phyloP scores from a whole-genome alignment of 2,888 invertebrate species.

The Eumacrocentrus americanus region DNA sequence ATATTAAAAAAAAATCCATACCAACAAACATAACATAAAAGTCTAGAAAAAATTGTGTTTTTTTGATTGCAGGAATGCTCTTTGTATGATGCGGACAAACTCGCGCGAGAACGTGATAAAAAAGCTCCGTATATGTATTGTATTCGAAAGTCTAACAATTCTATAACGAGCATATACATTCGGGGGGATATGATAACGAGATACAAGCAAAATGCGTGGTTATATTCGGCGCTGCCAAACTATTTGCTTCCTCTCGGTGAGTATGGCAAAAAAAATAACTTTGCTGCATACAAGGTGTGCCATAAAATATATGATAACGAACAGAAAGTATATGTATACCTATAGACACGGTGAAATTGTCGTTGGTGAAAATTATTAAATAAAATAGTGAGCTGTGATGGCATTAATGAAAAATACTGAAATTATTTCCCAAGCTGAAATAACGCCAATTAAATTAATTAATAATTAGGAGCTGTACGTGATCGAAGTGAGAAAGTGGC shows the following conservation, averaged over 20 bases:
- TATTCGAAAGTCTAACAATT: conserved; percentile 37
- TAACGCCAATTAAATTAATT: neutral
- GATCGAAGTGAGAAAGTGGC: neutral
- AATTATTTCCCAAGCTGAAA: neutral
- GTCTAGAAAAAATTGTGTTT: too few species aligned
- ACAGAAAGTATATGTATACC: too few species aligned
- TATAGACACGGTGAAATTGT: neutral
- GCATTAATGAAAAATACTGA: neutral
- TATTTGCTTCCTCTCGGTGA: conserved; percentile 15
- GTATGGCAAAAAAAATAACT: conserved; percentile 6
- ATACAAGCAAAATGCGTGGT: conserved; percentile 28
- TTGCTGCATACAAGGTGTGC: too few species aligned
- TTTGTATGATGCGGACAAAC: conserved; percentile 3
- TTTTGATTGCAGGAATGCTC: too few species aligned
- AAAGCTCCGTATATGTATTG: conserved; percentile 17
- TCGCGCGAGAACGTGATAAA: conserved; percentile 20
- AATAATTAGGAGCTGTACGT: neutral
- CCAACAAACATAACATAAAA: too few species aligned
- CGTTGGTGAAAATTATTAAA: neutral
- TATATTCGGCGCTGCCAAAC: conserved; percentile 21
- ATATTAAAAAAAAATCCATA: too few species aligned
- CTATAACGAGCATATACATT: conserved; percentile 34
- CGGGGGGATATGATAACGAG: conserved; percentile 37
- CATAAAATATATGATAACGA: too few species aligned
- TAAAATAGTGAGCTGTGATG: neutral